Conservation (phyloP, 2,113 vertebrate species). For the Corythoichthys haematopterus region DNA sequence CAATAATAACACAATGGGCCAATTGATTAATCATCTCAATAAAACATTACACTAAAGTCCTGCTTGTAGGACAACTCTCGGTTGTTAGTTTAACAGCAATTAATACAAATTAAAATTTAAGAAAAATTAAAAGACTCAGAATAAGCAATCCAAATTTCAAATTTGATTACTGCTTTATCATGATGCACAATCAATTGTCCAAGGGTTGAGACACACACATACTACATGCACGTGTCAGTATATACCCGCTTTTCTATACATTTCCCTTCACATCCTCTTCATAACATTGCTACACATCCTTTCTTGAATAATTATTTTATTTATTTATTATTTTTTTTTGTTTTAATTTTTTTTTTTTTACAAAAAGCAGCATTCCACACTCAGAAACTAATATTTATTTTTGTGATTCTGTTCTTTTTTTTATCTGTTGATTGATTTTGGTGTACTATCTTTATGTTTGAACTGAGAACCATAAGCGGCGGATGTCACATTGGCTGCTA, state of each 20-base stretch:
- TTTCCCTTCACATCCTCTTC: conserved; percentile 22
- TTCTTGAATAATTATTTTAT: no score
- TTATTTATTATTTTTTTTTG: no score
- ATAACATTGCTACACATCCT: conserved; percentile 28
- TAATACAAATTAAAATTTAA: not conserved
- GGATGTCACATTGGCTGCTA: conserved; percentile 2
- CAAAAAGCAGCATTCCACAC: conserved; percentile 62
- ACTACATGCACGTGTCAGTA: conserved; percentile 10
- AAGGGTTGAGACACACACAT: not conserved
- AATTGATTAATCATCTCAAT: not conserved
- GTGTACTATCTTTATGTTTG: conserved; percentile 44
- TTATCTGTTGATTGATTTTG: conserved; percentile 1
- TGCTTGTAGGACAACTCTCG: not conserved
- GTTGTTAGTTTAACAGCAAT: not conserved
- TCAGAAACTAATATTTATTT: conserved; percentile 36
- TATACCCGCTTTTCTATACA: conserved; percentile 36
- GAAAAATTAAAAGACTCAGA: not conserved
- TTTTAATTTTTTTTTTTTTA: no score
- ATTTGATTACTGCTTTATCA: not conserved
- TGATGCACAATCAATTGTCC: conserved; percentile 3
- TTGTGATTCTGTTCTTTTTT: conserved; percentile 28
- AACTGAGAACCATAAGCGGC: conserved; percentile 16
- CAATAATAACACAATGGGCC: conserved; percentile 12
- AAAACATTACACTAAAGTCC: not conserved
- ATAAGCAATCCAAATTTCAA: not conserved